Percentiles rank a stretch among this genome's conserved stretches.
phyloP scores from a whole-genome alignment of 2,888 invertebrate genomes.

The Pseudococcus jackbeardsleyi region DNA sequence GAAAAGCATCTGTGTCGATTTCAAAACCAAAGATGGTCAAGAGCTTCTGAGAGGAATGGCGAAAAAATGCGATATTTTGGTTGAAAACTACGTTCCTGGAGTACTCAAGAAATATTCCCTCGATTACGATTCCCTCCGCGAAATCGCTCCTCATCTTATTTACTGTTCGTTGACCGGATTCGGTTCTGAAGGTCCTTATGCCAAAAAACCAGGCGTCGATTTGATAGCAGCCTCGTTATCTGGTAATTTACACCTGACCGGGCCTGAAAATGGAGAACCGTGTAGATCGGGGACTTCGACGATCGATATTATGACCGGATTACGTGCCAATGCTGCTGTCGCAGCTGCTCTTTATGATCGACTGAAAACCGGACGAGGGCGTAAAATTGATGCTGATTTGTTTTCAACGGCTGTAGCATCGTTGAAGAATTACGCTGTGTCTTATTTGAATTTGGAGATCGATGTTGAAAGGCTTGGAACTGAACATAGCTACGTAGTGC shows the following conservation, averaged over 20 bases:
- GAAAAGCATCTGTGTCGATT: constrained; percentile 89
- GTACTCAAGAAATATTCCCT: constrained; percentile 82
- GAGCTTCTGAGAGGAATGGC: constrained; percentile 80
- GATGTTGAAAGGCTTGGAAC: constrained; percentile 81
- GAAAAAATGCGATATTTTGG: constrained; percentile 84
- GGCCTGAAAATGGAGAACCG: constrained; percentile 85
- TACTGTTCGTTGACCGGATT: constrained; percentile 96
- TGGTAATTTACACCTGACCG: constrained; percentile 91
- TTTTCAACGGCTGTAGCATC: constrained; percentile 91
- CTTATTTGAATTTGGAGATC: constrained; percentile 87
- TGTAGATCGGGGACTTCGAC: constrained; percentile 93
- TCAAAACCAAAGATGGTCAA: constrained; percentile 79
- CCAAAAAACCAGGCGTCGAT: constrained; percentile 92
- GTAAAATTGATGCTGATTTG: constrained; percentile 94
- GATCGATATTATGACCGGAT: constrained; percentile 92
- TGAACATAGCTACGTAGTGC: constrained; percentile 93
- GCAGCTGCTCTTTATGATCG: constrained; percentile 89
- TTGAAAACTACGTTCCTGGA: constrained; percentile 96
- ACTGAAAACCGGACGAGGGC: constrained; percentile 83
- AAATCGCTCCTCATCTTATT: constrained; percentile 82
- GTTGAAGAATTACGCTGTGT: constrained; percentile 89
- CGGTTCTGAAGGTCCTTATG: constrained; percentile 89
- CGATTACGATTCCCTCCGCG: constrained; percentile 82
- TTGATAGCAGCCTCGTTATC: constrained; percentile 94
- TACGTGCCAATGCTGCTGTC: constrained; percentile 95